Evolutionary conservation across 2,797 vertebrate species (phyloP), one percentile per base, ranked within the genome.

Genomic region (Hyperoplus lanceolatus): DNA sequence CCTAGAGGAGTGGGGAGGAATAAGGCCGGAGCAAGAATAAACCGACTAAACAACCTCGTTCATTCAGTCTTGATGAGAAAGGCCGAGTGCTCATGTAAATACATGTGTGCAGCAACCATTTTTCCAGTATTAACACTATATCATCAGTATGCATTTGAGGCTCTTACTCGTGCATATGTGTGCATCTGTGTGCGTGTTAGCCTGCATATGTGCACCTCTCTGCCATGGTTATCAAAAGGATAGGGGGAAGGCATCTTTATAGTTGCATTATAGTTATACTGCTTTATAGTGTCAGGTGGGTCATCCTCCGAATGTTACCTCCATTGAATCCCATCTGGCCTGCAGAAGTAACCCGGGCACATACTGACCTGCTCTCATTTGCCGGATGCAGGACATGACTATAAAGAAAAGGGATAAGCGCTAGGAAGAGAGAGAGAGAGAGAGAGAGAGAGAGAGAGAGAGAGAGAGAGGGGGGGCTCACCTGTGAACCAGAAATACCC

Each of bases 401-500:
- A 82, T 84, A 87, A 87, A 89, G 87, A 90, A 75, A 77, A 79
- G 77, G 55, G 29, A 29, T 0, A 29, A 29, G 3, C 29, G 29
- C 29, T 29, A 29, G 21, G 21, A 21, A 29, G 29, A 29, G 29
- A 29, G 3, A 50, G 60, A 73, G 46, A 77, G 61, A 57, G 84
- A 86, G 75, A 63, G 75, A 76, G 60, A 82, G 71, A 76, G 77
- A 77, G 87, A 29, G 29, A 50, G 60, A 73, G 46, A 77, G 63
- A 57, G 84, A 86, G 75, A 61, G 77, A 75, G 60, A 81, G 71
- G 75, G 77, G 76, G 87, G 89, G 72, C 93, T 93, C 93, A 94
- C 90, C 92, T 94, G 93, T 92, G 89, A 90, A 90, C 84, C 92
- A 89, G 85, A 90, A 85, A 88, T 84, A 87, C 79, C 81, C 79